A percentile compares a stretch with the other conserved stretches of the same genome.
These are phyloP conservation scores for Mycalesis mineus DNA, from an alignment of 2,888 invertebrate species.

Conservation along the genomic window DNA sequence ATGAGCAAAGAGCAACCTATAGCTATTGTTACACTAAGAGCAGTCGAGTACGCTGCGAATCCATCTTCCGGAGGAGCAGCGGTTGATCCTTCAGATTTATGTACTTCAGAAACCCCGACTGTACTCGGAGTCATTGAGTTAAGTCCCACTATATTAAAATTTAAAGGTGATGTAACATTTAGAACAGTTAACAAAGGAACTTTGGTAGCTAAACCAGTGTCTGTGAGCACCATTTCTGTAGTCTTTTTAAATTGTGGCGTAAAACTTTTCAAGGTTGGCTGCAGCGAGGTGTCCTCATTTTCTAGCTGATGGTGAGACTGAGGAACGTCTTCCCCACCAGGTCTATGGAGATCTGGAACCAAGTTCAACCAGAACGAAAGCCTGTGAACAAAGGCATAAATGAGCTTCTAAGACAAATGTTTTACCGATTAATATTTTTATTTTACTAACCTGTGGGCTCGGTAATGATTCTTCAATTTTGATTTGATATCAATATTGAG, in stretches of 20 bases:
- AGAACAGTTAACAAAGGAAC: conserved; percentile 56
- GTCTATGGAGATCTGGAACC: conserved; percentile 93
- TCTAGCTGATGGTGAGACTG: conserved; percentile 90
- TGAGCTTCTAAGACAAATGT: neutral
- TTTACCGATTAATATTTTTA: neutral
- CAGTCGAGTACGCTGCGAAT: conserved; percentile 93
- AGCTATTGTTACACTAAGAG: conserved; percentile 94
- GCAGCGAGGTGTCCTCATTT: conserved; percentile 81
- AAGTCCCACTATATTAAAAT: conserved; percentile 61
- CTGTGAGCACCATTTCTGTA: conserved; percentile 68
- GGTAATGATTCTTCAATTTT: conserved; percentile 94
- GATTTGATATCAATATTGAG: conserved; percentile 93
- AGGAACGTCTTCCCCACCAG: conserved; percentile 91
- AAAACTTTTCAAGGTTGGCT: conserved; percentile 76
- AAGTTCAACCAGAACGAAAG: conserved; percentile 97
- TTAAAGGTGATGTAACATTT: conserved; percentile 66
- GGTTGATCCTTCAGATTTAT: conserved; percentile 68
- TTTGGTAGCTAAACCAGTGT: conserved; percentile 63
- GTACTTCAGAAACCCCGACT: conserved; percentile 47
- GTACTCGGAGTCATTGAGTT: conserved; percentile 62
- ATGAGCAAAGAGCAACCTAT: conserved; percentile 95
- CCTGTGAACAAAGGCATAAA: conserved; percentile 54
- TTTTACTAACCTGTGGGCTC: conserved; percentile 84
- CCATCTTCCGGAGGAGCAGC: conserved; percentile 87
- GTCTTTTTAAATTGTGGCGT: conserved; percentile 76